phyloP scores from a whole-genome alignment of 2,113 vertebrate species.

The Suncus etruscus region DNA sequence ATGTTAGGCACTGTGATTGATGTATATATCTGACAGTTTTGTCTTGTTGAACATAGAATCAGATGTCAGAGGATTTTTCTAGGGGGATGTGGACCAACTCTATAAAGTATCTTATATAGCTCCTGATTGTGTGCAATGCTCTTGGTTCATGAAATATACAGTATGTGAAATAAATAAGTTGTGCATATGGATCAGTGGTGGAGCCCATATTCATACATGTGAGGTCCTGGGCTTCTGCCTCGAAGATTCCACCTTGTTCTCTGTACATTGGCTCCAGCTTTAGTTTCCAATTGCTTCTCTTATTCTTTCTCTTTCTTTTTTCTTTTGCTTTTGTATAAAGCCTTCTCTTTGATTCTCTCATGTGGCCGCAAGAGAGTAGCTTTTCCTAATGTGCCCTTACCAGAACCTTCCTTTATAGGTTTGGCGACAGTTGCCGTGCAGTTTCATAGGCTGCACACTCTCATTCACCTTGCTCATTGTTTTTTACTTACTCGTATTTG shows the following conservation, averaged over 20 bases:
- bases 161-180: conserved; percentile 39
- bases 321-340: not conserved
- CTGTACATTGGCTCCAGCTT: conserved; percentile 24
- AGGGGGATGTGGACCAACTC: conserved; percentile 25
- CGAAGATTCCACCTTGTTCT: not conserved
- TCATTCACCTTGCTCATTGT: not conserved
- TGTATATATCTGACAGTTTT: not conserved
- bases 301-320: not conserved
- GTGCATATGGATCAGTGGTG: too few relatives aligned
- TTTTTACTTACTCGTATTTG: not conserved
- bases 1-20: not conserved
- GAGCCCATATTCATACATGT: too few relatives aligned
- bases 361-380: not conserved
- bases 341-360: conserved; percentile 17
- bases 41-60: conserved; percentile 21
- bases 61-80: conserved; percentile 24
- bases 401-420: conserved; percentile 34
- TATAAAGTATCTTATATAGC: conserved; percentile 27
- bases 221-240: not conserved
- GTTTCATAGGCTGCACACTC: not conserved
- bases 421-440: not conserved
- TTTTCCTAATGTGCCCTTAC: not conserved
- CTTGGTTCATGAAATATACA: conserved; percentile 51
- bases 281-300: not conserved
- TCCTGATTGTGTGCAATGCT: not conserved